Evolutionary conservation across 2,113 vertebrate genomes (phyloP), one percentile per base, ranked within the genome.

Genomic region (Balaenoptera acutorostrata): DNA sequence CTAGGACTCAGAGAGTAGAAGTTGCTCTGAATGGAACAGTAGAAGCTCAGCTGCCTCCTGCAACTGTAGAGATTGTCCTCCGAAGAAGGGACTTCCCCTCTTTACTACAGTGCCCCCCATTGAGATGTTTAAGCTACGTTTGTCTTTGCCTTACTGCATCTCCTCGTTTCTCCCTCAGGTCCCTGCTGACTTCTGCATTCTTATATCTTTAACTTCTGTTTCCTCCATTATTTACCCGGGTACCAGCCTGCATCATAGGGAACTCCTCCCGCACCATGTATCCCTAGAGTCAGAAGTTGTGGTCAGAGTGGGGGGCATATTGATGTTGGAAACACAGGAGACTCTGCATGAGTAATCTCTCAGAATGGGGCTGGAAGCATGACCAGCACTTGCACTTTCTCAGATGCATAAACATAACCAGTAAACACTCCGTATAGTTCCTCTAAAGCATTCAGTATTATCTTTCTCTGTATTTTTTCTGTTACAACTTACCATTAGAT

Each of bases 21-120:
- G 23, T 14, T 20, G 1, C 12, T 20, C 0, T 14, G 29, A 25
- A 12, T 4, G 0, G 9, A 64, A 41, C 3, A 5, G 2, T 4
- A 4, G 46, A 20, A 39, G n/a, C 20, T 36, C 0, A 0, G 3
- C 27, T 31, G 3, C 66, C 8, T 63, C 2, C 5, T 21, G 39
- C 17, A 29, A 3, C 14, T 0, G 1, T 2, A 61, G 9, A 63
- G 33, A 33, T 68, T 18, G 31, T 39, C 29, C 69, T 66, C 20
- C 29, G 18, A 6, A 25, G 23, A 6, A 25, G 2, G 0, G 2
- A 5, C 7, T 72, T 41, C 11, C 2, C 1, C 9, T 68, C 6
- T 23, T n/a, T 36, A 20, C 23, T 6, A 6, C 6, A 29, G 33
- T 1, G 29, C 11, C 59, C 21, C 36, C 25, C 36, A 3, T 49